Conservation (phyloP, 2,797 vertebrate species). For the Sebastes minor region DNA sequence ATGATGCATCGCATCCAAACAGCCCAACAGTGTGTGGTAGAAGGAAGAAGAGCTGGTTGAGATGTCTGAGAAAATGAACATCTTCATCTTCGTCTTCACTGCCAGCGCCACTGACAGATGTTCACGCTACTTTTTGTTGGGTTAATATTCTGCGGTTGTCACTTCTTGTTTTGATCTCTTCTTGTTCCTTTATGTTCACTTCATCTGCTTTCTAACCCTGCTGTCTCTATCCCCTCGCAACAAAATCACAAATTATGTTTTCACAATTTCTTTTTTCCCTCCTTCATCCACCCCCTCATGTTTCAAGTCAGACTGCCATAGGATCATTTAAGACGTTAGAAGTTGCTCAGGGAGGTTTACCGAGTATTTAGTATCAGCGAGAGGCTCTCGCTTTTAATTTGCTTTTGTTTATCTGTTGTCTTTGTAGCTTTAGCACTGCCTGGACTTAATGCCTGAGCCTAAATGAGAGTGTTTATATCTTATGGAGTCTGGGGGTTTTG, state of each 20-base stretch:
- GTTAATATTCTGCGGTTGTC: not conserved
- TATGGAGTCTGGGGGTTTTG: constrained; percentile 27
- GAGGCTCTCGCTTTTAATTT: constrained; percentile 64
- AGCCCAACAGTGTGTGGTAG: not conserved
- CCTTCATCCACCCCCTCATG: not conserved
- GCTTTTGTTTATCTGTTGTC: constrained; percentile 66
- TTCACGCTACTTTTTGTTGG: not conserved
- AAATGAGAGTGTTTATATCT: constrained; percentile 51
- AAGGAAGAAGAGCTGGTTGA: constrained; percentile 1
- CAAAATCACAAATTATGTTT: not conserved
- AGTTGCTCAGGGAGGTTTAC: constrained; percentile 52
- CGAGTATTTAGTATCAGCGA: constrained; percentile 54
- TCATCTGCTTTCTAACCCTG: not conserved
- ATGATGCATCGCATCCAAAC: constrained; percentile 21
- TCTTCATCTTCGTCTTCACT: not conserved
- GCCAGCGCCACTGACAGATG: not conserved
- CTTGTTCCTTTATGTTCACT: not conserved
- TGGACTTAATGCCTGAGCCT: constrained; percentile 39
- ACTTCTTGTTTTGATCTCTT: not conserved
- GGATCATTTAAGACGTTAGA: constrained; percentile 48
- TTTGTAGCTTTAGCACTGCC: constrained; percentile 45
- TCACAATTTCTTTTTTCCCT: not conserved
- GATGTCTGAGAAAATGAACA: constrained; percentile 4
- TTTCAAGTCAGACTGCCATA: constrained; percentile 34
- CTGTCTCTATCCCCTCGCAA: not conserved